Conservation (phyloP, 1,140 invertebrate genomes). For the Kradibia gibbosae region DNA sequence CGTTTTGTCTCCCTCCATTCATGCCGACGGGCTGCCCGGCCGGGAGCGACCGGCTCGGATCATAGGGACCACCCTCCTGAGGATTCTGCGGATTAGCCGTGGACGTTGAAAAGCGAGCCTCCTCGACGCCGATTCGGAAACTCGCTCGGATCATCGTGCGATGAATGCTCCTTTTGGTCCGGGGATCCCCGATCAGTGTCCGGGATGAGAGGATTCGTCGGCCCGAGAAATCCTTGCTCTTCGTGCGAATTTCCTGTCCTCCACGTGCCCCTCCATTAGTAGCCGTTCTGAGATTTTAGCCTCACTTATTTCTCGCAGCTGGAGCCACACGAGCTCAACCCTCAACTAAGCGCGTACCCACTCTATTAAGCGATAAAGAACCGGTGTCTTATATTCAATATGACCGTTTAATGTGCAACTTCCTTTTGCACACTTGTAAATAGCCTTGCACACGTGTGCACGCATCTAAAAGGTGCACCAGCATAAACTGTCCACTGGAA, state of each 20-base stretch:
- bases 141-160: neutral
- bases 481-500: too few species aligned
- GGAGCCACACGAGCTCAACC: neutral
- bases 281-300: neutral
- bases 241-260: slow-evolving; percentile 22
- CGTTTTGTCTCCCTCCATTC: neutral
- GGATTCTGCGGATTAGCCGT: slow-evolving; percentile 22
- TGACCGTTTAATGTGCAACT: neutral
- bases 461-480: too few species aligned
- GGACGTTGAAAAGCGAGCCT: neutral
- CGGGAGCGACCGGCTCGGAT: neutral
- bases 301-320: neutral
- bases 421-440: too few species aligned
- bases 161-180: too few species aligned
- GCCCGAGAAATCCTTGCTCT: neutral
- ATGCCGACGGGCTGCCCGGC: neutral
- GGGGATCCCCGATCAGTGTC: too few species aligned
- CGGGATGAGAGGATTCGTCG: neutral
- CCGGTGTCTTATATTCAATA: neutral
- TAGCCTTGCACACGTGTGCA: too few species aligned
- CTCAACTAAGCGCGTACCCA: neutral
- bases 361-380: neutral
- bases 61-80: slow-evolving; percentile 29
- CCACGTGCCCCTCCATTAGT: neutral
- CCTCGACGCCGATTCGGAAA: slow-evolving; percentile 34